These are phyloP conservation scores for Hystrix cristata DNA, from an alignment of 2,113 vertebrate genomes.

Conservation along the genomic window DNA sequence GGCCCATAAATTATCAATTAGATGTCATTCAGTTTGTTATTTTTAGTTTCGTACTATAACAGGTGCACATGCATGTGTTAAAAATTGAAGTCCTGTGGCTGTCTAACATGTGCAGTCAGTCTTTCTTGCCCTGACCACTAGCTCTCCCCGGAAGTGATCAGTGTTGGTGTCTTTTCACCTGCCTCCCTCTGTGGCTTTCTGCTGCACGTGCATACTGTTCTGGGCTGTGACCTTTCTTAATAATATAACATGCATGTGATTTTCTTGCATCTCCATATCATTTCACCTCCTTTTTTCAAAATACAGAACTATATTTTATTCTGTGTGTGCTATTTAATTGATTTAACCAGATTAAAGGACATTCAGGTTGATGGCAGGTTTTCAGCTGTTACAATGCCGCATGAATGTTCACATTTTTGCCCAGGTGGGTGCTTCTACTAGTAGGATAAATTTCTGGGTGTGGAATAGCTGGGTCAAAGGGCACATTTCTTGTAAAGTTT, in stretches of 20 bases:
- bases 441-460: background rate
- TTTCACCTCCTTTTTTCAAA: background rate
- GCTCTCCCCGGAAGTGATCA: background rate
- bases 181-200: fast-evolving
- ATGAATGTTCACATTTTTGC: background rate
- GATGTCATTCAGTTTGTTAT: conserved; percentile 23
- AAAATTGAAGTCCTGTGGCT: background rate
- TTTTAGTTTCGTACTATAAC: background rate
- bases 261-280: background rate
- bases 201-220: fast-evolving
- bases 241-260: background rate
- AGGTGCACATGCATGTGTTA: background rate
- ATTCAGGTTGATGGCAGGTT: background rate
- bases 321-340: background rate
- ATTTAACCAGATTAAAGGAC: background rate
- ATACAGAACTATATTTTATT: background rate
- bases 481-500: background rate
- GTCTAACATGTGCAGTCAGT: background rate
- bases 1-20: conserved; percentile 31
- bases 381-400: background rate
- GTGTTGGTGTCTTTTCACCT: background rate
- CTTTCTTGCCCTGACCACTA: background rate
- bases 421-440: background rate
- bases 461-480: background rate
- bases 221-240: background rate